phyloP scores from a whole-genome alignment of 1,140 invertebrate species.

The Neoseiulus cucumeris region DNA sequence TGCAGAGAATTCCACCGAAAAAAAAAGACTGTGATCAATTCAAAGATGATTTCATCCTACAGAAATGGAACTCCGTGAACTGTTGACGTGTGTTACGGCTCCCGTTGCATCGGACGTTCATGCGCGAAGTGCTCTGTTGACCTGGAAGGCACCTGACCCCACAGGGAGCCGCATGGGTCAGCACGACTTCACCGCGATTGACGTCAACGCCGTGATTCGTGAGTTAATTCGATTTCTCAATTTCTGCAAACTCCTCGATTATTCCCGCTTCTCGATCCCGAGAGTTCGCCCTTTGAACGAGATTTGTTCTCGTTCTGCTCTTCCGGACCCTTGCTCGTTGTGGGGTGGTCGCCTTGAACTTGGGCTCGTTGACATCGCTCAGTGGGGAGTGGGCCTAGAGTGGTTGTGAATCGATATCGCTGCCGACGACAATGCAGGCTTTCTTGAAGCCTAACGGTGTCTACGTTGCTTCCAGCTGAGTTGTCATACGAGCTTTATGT shows the following conservation, averaged over 20 bases:
- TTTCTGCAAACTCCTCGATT: too few species aligned
- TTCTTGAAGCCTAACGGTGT: too few species aligned
- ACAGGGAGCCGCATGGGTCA: neutral
- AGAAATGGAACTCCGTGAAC: constrained; percentile 3
- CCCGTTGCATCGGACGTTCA: neutral
- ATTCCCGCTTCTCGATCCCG: too few species aligned
- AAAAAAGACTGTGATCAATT: neutral
- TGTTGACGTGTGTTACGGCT: constrained; percentile 3
- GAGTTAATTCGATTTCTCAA: neutral
- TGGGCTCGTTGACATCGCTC: too few species aligned
- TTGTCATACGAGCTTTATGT: constrained; percentile 2
- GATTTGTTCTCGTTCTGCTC: too few species aligned
- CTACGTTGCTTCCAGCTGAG: neutral
- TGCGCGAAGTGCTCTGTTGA: neutral
- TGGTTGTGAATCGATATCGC: too few species aligned
- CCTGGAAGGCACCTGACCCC: neutral
- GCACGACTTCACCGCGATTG: neutral
- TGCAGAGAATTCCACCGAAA: too few species aligned
- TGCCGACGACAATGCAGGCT: too few species aligned
- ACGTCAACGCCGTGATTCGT: constrained; percentile 1
- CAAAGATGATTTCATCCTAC: neutral
- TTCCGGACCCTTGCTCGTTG: too few species aligned
- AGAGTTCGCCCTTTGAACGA: too few species aligned
- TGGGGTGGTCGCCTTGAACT: too few species aligned
- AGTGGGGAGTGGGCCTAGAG: too few species aligned